phyloP scores from a whole-genome alignment of 2,888 invertebrate species.

The Rhagium mordax region DNA sequence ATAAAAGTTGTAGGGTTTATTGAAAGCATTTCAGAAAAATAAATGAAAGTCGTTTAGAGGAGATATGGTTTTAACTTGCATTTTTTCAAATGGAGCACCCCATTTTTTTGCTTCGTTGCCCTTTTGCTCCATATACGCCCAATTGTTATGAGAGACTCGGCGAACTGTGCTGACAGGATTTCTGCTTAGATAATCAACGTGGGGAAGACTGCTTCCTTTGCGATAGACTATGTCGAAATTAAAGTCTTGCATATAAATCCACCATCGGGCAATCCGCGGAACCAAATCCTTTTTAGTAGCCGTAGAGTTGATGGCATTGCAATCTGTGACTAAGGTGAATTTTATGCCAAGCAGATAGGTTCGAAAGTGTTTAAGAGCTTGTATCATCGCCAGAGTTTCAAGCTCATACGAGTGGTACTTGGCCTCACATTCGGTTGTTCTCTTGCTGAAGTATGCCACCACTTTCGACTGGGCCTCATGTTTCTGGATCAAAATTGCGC shows the following conservation, averaged over 20 bases:
- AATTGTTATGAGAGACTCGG: not conserved
- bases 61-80: no score
- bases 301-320: constrained; percentile 57
- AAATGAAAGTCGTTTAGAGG: no score
- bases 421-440: not conserved
- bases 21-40: no score
- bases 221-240: constrained; percentile 47
- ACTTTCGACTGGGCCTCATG: no score
- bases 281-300: constrained; percentile 55
- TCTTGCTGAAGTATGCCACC: no score
- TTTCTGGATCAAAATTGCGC: no score
- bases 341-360: constrained; percentile 53
- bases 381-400: constrained; percentile 60
- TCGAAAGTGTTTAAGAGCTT: constrained; percentile 56
- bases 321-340: constrained; percentile 60
- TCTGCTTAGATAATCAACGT: constrained; percentile 45
- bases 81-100: no score
- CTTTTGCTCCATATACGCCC: no score
- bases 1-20: no score
- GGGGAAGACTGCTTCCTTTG: constrained; percentile 40
- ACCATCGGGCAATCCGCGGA: constrained; percentile 47
- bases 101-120: no score
- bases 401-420: constrained; percentile 55
- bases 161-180: constrained; percentile 32
- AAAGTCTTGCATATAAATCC: constrained; percentile 58